phyloP scores from a whole-genome alignment of 2,888 invertebrate genomes.

The Cryptocheilus praepositus region DNA sequence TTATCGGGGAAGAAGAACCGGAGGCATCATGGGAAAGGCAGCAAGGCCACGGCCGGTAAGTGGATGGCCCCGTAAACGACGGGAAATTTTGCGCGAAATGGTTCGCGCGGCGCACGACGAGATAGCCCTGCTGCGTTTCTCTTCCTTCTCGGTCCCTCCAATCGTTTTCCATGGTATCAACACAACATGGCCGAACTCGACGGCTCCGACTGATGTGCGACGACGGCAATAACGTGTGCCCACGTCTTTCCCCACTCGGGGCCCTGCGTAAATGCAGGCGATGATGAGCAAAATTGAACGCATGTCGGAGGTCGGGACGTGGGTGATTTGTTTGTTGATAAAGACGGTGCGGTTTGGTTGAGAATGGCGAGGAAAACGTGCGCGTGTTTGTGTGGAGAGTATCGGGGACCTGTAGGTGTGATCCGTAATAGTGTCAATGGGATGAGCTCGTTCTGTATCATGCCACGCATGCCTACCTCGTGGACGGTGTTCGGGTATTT shows the following conservation, averaged over 20 bases:
- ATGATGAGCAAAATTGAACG: too few relatives aligned
- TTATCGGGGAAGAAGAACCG: constrained; percentile 64
- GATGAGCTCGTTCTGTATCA: too few relatives aligned
- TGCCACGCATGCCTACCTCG: too few relatives aligned
- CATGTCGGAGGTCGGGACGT: too few relatives aligned
- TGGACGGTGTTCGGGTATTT: too few relatives aligned
- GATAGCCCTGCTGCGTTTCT: constrained; percentile 55
- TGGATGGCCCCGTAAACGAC: constrained; percentile 48
- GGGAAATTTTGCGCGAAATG: constrained; percentile 53
- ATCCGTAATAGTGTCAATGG: too few relatives aligned
- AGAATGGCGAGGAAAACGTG: too few relatives aligned
- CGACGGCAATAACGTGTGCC: too few relatives aligned
- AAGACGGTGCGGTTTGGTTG: neutral
- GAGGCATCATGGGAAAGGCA: constrained; percentile 69
- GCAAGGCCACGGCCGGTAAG: constrained; percentile 70
- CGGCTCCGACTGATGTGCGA: too few relatives aligned
- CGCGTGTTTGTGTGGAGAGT: neutral
- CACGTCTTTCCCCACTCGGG: too few relatives aligned
- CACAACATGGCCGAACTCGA: constrained; percentile 51
- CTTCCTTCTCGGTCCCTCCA: constrained; percentile 29
- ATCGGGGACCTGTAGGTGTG: too few relatives aligned
- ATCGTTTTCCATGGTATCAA: constrained; percentile 55
- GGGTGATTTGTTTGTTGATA: constrained; percentile 1
- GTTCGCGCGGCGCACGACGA: constrained; percentile 60
- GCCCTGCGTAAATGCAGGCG: too few relatives aligned